Percentiles rank a stretch among this genome's conserved stretches.
Evolutionary conservation across 2,797 vertebrate genomes (phyloP).

Genomic region (Ctenopoma kingsleyae): DNA sequence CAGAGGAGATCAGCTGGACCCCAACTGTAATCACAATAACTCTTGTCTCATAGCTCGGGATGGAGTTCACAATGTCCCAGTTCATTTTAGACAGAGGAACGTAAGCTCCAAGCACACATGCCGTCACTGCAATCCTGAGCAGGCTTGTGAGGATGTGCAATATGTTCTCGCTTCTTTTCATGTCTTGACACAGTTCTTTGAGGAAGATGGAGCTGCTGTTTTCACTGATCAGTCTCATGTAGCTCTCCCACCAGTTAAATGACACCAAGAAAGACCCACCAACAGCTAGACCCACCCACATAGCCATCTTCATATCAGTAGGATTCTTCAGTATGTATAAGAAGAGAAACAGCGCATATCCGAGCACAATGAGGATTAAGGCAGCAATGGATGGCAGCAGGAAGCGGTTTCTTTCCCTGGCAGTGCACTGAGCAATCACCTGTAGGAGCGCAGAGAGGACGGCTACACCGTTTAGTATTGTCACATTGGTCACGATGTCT

Average conservation of each 20-base stretch:
- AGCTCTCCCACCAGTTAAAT: conserved; percentile 83
- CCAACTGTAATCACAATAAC: conserved; percentile 60
- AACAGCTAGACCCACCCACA: conserved; percentile 69
- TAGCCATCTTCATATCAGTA: conserved; percentile 2
- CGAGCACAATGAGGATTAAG: conserved; percentile 57
- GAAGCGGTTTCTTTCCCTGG: conserved; percentile 46
- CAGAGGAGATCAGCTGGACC: conserved; percentile 79
- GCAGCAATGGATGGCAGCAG: conserved; percentile 49
- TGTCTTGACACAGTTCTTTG: conserved; percentile 54
- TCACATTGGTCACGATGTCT: conserved; percentile 80
- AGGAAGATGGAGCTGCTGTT: conserved; percentile 42
- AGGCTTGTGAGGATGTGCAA: conserved; percentile 72
- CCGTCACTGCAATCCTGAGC: conserved; percentile 72
- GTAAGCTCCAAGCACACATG: conserved; percentile 69
- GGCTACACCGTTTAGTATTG: conserved; percentile 74
- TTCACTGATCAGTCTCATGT: conserved; percentile 59
- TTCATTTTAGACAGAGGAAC: conserved; percentile 60
- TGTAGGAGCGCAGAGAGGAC: conserved; percentile 71
- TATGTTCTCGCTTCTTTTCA: conserved; percentile 60
- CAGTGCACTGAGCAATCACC: conserved; percentile 40
- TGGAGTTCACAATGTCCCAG: conserved; percentile 57
- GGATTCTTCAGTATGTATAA: conserved; percentile 50
- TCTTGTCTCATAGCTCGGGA: conserved; percentile 30
- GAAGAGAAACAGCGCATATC: conserved; percentile 60
- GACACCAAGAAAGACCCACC: conserved; percentile 68